Evolutionary conservation across 2,113 vertebrate species (phyloP).

Genomic region (Ascaphus truei): DNA sequence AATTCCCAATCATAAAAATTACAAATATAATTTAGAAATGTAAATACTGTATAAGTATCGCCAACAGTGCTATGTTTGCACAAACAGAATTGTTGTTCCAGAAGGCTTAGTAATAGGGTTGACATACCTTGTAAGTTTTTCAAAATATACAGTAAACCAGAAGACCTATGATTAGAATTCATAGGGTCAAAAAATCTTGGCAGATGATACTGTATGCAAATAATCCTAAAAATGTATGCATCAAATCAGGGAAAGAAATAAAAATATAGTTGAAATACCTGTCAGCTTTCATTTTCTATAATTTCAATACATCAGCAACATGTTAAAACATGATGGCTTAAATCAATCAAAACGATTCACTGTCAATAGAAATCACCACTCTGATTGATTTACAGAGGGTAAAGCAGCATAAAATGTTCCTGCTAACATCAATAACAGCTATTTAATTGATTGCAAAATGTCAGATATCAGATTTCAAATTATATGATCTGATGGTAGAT

Average conservation of each 20-base stretch:
- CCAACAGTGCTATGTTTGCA: no score
- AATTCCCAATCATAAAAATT: no score
- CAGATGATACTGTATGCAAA: not conserved
- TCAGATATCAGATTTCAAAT: conserved; percentile 35
- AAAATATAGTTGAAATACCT: conserved; percentile 22
- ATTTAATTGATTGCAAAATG: conserved; percentile 38
- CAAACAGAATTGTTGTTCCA: not conserved
- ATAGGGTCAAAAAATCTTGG: not conserved
- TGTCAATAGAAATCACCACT: conserved; percentile 38
- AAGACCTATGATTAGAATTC: conserved; percentile 5
- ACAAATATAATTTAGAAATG: no score
- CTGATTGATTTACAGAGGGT: conserved; percentile 39
- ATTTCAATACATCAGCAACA: conserved; percentile 23
- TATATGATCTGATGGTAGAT: conserved; percentile 16
- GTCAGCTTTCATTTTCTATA: conserved; percentile 26
- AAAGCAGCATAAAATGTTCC: conserved; percentile 27
- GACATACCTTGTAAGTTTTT: no score
- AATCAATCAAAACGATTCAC: conserved; percentile 39
- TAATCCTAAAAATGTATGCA: not conserved
- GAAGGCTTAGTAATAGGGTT: no score
- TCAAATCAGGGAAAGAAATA: conserved; percentile 19
- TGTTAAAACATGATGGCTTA: conserved; percentile 26
- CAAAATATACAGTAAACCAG: not conserved
- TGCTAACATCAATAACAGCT: conserved; percentile 36
- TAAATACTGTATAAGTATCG: no score